Evolutionary conservation across 2,797 vertebrate species (phyloP).

Genomic region (Pteropus rufus): DNA sequence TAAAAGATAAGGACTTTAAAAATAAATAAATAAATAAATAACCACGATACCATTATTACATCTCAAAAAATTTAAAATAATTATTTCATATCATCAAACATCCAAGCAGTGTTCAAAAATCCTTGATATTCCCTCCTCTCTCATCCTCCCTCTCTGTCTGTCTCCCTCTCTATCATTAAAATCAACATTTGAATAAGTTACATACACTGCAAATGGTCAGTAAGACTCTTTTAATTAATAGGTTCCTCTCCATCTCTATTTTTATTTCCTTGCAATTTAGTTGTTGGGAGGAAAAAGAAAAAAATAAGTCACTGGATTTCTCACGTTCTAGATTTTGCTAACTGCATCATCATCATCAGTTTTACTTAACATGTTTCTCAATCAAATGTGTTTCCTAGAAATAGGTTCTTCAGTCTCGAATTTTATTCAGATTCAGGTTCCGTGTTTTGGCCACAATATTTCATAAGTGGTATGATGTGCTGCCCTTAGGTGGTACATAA

Average conservation of each 20-base stretch:
- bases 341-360: not conserved
- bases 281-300: not conserved
- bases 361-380: not conserved
- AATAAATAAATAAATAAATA: not conserved
- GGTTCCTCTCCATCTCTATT: not conserved
- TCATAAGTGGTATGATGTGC: not conserved
- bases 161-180: not conserved
- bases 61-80: not conserved
- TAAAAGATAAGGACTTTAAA: not conserved
- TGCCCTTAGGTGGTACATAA: not conserved
- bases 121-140: not conserved
- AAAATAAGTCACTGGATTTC: not conserved
- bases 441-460: not conserved
- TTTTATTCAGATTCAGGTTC: not conserved
- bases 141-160: not conserved
- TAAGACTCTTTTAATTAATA: not conserved
- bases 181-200: not conserved
- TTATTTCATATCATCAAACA: not conserved
- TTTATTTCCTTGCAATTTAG: not conserved
- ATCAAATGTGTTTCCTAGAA: not conserved
- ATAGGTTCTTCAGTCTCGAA: not conserved
- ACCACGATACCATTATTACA: not conserved
- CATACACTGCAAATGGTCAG: not conserved
- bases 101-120: not conserved
- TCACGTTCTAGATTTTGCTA: not conserved